Evolutionary conservation across 2,797 vertebrate species (phyloP), one percentile per base, ranked within the genome.

Genomic region (Erpetoichthys calabaricus): DNA sequence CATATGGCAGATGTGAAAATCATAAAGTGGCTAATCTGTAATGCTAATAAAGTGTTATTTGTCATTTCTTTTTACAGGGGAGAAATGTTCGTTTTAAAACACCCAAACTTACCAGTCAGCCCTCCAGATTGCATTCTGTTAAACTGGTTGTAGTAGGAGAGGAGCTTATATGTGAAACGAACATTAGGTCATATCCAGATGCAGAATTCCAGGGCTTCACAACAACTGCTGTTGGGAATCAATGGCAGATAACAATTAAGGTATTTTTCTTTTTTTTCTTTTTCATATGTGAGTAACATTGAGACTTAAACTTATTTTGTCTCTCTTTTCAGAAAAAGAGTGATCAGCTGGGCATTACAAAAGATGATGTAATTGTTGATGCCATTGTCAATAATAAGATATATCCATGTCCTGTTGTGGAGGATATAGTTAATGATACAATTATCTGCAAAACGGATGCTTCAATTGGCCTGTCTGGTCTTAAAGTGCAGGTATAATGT

Each of bases 131-230:
- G 42, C 42, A 42, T 8, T 45, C 47, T 0, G 60, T 93, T 63
- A 68, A 46, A 49, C 53, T 93, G 44, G 73, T 64, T 66, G 83
- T 91, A 41, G 87, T 81, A 54, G 86, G 86, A 51, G 47, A 70
- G 53, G 75, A 59, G 4, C 41, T 91, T 70, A 4, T 47, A 0
- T 95, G 91, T 72, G 44, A 51, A 25, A 25, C 25, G 1, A 62
- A 57, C 4, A 55, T 98, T 4, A 74, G 62, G 25, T 92, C 89
- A 69, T 67, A 79, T 1, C 80, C 86, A 4, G 82, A 98, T 56
- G 93, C 94, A 1, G 60, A 69, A 45, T 95, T 97, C 63, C 85
- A 62, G 49, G 73, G 65, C 57, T 97, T 91, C 68, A 68, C 71
- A 3, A 5, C 50, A 7, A 61, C 45, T 1, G 62, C 1, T 1